Conservation (phyloP, 2,888 invertebrate species). For the Atethmia centrago region DNA sequence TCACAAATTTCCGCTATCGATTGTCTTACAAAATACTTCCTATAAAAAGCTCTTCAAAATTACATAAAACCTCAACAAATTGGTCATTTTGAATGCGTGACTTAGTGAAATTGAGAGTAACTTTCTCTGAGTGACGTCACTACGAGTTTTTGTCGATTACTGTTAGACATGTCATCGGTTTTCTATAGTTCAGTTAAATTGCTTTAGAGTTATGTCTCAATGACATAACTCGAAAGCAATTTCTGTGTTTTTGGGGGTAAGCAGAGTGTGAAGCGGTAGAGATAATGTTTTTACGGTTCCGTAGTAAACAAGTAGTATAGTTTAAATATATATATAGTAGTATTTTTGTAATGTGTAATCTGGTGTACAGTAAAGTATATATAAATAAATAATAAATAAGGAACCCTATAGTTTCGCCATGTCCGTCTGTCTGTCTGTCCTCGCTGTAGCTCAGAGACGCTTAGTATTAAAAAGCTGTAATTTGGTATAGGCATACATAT, state of each 20-base stretch:
- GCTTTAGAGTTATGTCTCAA: conserved; percentile 37
- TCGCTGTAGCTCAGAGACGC: too few species aligned
- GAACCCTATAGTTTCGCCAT: too few species aligned
- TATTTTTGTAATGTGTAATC: too few species aligned
- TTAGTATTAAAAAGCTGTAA: too few species aligned
- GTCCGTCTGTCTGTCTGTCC: too few species aligned
- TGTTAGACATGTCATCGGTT: conserved; percentile 47
- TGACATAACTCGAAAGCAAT: too few species aligned
- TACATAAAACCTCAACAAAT: conserved; percentile 47
- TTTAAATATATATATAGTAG: too few species aligned
- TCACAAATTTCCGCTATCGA: neutral
- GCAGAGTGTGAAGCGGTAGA: neutral
- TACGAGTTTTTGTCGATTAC: conserved; percentile 40
- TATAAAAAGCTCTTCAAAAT: conserved; percentile 11
- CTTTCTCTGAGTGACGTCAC: conserved; percentile 66
- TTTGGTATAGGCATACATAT: too few species aligned
- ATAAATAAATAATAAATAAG: too few species aligned
- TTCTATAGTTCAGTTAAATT: conserved; percentile 38
- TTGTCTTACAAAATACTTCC: neutral
- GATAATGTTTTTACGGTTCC: neutral
- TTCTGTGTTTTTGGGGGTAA: neutral
- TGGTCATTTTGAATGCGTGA: conserved; percentile 43
- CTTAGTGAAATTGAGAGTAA: conserved; percentile 58
- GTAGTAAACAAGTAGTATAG: too few species aligned
- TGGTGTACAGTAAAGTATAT: too few species aligned